phyloP scores from a whole-genome alignment of 2,113 vertebrate genomes.

The Thryonomys swinderianus region DNA sequence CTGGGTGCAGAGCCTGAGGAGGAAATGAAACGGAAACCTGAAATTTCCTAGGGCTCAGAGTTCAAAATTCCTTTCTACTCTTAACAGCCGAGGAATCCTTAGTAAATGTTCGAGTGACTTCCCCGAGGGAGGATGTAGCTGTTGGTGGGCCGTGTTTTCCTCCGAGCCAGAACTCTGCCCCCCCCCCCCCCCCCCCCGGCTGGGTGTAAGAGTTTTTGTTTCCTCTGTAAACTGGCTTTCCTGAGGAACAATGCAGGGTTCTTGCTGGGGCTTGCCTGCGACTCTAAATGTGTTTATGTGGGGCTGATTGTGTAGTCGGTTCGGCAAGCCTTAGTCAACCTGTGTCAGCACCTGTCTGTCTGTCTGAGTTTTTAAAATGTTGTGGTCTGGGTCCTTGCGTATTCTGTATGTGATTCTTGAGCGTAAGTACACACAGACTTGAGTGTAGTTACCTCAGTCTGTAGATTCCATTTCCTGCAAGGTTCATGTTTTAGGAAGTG shows the following conservation, averaged over 20 bases:
- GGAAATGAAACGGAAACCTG: background rate
- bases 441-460: background rate
- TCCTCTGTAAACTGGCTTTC: slow-evolving; percentile 69
- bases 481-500: background rate
- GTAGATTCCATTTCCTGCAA: background rate
- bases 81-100: background rate
- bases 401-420: background rate
- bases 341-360: background rate
- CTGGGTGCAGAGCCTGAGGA: background rate
- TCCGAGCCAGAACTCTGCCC: slow-evolving; percentile 21
- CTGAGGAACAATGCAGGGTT: slow-evolving; percentile 46
- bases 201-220: slow-evolving; percentile 51
- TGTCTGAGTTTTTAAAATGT: background rate
- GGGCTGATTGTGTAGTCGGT: background rate
- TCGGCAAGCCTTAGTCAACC: background rate
- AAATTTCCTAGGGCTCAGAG: background rate
- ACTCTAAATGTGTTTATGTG: background rate
- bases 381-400: background rate
- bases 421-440: background rate
- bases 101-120: slow-evolving; percentile 10
- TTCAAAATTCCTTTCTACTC: background rate
- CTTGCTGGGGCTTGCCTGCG: slow-evolving; percentile 47
- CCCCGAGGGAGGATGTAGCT: slow-evolving; percentile 1
- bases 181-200: slow-evolving; percentile 43
- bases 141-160: slow-evolving; percentile 37